Evolutionary conservation across 2,113 vertebrate species (phyloP), one percentile per base, ranked within the genome.

Genomic region (Salvelinus namaycush): DNA sequence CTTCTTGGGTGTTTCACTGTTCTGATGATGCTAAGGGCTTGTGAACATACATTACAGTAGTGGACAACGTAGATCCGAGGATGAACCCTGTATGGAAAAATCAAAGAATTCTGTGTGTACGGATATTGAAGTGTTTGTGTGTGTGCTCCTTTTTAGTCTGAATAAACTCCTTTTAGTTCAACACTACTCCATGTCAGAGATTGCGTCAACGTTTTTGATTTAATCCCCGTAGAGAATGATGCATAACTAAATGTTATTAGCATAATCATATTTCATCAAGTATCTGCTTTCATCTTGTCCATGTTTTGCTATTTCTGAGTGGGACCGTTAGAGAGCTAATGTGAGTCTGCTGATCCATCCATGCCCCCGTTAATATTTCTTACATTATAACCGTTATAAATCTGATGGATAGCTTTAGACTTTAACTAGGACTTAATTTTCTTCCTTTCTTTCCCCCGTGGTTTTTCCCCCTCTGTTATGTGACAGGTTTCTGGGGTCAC

Each of bases 211-310:
- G 74, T 71, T 83, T 87, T 72, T 80, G 72, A 78, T 80, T 83
- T 77, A 88, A 83, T 79, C 73, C 80, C 75, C 68, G 57, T 68
- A 77, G 76, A 90, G 84, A 86, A 78, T 72, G 75, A 78, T 72
- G 74, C 66, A 74, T 77, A 79, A 76, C 77, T 67, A 73, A 83
- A 90, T 83, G 70, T 76, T 75, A 88, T 90, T 88, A 89, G 79
- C 74, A 69, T 81, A 86, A 90, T 88, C 81, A 66, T 49, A 82
- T 87, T 86, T 86, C 57, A 70, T 82, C 59, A 81, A 77, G 72
- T 84, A 69, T 82, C 67, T 80, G 48, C 51, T 79, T 80, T 82
- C 70, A 77, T 68, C 31, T 68, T 9, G 31, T 51, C 39, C n/a
- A 16, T 20, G 27, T 64, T 74, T 39, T 60, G 67, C 68, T 76